Evolutionary conservation across 2,888 invertebrate species (phyloP).

Genomic region (Schizaphis graminum): DNA sequence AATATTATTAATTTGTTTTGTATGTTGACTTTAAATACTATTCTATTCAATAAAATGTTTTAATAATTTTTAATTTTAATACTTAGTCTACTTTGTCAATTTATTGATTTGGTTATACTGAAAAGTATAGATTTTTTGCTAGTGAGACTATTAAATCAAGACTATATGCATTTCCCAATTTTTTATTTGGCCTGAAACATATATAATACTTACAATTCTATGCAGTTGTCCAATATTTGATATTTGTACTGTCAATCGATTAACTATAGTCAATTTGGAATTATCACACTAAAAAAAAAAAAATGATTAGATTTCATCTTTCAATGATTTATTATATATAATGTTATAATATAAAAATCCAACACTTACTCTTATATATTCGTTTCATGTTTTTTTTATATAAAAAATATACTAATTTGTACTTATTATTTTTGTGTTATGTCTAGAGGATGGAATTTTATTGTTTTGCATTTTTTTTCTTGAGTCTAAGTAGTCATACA

Average conservation of each 20-base stretch:
- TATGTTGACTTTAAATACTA: neutral
- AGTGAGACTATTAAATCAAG: neutral
- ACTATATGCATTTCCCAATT: neutral
- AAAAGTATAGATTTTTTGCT: neutral
- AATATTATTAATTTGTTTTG: neutral
- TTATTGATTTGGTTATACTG: neutral
- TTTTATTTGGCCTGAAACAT: neutral
- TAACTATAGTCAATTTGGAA: conserved; percentile 9
- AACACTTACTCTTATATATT: neutral
- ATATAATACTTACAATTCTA: conserved; percentile 15
- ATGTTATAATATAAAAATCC: neutral
- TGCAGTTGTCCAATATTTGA: conserved; percentile 27
- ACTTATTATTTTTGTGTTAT: neutral
- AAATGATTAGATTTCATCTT: neutral
- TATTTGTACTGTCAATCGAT: conserved; percentile 37
- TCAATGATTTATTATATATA: neutral
- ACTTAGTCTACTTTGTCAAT: neutral
- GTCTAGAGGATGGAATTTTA: too few relatives aligned
- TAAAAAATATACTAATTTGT: neutral
- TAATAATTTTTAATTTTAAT: neutral
- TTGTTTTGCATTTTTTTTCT: too few relatives aligned
- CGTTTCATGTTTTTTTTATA: neutral
- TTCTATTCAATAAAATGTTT: neutral
- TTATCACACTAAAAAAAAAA: neutral
- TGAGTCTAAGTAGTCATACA: too few relatives aligned